Percentiles rank a stretch among this genome's conserved stretches.
Conservation (phyloP, 2,888 invertebrate species). For the Hydrotaea diabolus region DNA sequence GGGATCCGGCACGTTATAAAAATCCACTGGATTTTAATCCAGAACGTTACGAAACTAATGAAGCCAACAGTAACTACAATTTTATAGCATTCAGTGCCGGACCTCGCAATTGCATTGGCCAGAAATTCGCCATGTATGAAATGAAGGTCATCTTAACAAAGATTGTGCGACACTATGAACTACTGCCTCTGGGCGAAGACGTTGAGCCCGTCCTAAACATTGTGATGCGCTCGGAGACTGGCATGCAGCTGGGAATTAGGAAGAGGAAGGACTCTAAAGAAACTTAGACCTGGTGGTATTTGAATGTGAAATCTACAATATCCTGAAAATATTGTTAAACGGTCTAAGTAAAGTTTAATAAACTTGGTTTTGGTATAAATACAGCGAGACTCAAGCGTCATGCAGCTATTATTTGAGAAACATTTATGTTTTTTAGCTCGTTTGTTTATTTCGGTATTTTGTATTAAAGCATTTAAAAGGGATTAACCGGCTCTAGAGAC, state of each 20-base stretch:
- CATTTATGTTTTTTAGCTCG: too few relatives aligned
- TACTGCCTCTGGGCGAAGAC: conserved; percentile 70
- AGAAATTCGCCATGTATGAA: conserved; percentile 63
- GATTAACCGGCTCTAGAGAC: too few relatives aligned
- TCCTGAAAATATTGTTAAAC: too few relatives aligned
- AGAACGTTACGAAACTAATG: conserved; percentile 80
- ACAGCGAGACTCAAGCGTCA: too few relatives aligned
- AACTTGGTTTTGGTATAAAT: too few relatives aligned
- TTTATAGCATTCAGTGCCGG: conserved; percentile 70
- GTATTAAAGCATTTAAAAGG: too few relatives aligned
- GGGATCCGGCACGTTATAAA: conserved; percentile 55
- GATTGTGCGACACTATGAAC: conserved; percentile 68
- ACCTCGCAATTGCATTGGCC: conserved; percentile 71
- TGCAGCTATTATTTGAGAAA: too few relatives aligned
- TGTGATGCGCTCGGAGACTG: conserved; percentile 68
- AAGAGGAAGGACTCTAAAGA: conserved; percentile 53
- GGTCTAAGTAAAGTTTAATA: too few relatives aligned
- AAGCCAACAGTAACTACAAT: conserved; percentile 62
- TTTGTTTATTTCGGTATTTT: too few relatives aligned
- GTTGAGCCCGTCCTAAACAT: conserved; percentile 65
- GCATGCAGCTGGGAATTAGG: conserved; percentile 70
- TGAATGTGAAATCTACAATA: too few relatives aligned
- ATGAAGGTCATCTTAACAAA: conserved; percentile 68
- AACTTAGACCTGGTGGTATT: too few relatives aligned
- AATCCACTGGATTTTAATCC: conserved; percentile 67